Percentiles rank a stretch among this genome's conserved stretches.
phyloP scores from a whole-genome alignment of 2,888 invertebrate genomes.

The Nemotelus pantherinus region DNA sequence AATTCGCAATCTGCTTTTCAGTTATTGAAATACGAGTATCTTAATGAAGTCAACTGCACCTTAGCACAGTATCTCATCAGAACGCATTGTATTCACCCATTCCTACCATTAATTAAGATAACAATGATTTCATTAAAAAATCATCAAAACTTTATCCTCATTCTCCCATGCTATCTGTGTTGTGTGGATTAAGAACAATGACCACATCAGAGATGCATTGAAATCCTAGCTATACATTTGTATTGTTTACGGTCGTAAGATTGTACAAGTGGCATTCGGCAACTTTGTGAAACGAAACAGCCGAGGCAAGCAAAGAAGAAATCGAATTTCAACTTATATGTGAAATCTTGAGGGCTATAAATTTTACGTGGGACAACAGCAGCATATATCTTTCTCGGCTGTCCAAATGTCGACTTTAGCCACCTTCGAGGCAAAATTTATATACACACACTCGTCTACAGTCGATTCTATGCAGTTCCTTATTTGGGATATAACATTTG shows the following conservation, averaged over 20 bases:
- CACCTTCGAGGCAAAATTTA: conserved; percentile 51
- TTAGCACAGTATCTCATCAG: too few relatives aligned
- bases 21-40: too few relatives aligned
- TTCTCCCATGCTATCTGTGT: not conserved
- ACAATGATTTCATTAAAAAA: conserved; percentile 10
- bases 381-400: conserved; percentile 51
- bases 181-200: conserved; percentile 16
- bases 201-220: not conserved
- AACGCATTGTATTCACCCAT: not conserved
- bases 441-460: conserved; percentile 14
- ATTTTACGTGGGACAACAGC: conserved; percentile 49
- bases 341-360: conserved; percentile 48
- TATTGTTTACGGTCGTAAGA: conserved; percentile 18
- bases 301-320: conserved; percentile 31
- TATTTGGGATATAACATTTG: conserved; percentile 29
- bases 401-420: conserved; percentile 51
- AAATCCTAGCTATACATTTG: conserved; percentile 1
- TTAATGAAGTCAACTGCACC: too few relatives aligned
- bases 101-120: not conserved
- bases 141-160: not conserved
- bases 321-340: conserved; percentile 50
- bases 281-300: conserved; percentile 25
- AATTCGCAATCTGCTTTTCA: too few relatives aligned
- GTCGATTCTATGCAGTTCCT: conserved; percentile 41
- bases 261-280: conserved; percentile 29